phyloP scores from a whole-genome alignment of 2,888 invertebrate genomes.

The Hemicrepidius hirtus region DNA sequence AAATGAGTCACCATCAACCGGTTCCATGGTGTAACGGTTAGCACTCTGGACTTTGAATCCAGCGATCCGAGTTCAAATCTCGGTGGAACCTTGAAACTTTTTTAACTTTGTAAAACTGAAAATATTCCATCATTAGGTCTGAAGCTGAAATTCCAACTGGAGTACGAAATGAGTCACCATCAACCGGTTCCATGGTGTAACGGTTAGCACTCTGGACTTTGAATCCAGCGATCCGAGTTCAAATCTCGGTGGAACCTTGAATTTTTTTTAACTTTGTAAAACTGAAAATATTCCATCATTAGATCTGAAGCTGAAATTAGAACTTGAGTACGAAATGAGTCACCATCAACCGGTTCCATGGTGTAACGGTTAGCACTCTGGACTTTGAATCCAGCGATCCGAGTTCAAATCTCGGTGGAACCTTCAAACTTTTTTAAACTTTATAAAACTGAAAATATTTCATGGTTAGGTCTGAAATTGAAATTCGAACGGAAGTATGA shows the following conservation, averaged over 20 bases:
- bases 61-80: constrained; percentile 88
- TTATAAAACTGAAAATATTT: background rate
- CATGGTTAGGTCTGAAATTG: background rate
- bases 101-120: background rate
- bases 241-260: constrained; percentile 79
- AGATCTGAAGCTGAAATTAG: background rate
- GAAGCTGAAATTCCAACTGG: background rate
- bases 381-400: constrained; percentile 88
- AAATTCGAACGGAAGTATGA: background rate
- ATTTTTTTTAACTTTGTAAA: background rate
- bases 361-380: constrained; percentile 87
- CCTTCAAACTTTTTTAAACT: constrained; percentile 66
- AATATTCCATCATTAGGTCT: background rate
- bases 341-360: constrained; percentile 75
- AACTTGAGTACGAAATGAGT: no score
- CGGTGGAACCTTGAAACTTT: constrained; percentile 77
- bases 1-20: constrained; percentile 58
- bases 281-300: no score
- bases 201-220: constrained; percentile 80
- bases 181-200: constrained; percentile 75
- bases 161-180: background rate
- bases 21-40: constrained; percentile 86
- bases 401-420: constrained; percentile 88
- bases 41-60: constrained; percentile 88
- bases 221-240: constrained; percentile 79